These are phyloP conservation scores for Plutella xylostella DNA, from an alignment of 2,888 invertebrate species.

Conservation along the genomic window DNA sequence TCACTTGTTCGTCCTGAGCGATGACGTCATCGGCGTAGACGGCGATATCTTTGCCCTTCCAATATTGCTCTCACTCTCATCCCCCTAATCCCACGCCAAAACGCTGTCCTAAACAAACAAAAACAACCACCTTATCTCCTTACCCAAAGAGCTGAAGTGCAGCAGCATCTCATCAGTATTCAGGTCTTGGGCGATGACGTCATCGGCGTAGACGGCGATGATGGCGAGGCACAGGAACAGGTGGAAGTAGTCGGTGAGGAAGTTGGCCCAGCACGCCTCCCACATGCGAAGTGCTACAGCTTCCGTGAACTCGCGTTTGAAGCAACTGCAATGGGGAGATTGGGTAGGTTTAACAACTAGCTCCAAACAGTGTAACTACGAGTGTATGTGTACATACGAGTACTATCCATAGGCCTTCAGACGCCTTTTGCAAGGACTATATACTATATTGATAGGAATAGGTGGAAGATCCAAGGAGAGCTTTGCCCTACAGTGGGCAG, in stretches of 20 bases:
- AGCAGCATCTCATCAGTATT: slow-evolving; percentile 95
- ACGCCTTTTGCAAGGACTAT: no score
- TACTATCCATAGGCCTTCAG: no score
- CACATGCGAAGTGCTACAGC: slow-evolving; percentile 91
- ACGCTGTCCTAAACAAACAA: no score
- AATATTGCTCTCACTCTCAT: no score
- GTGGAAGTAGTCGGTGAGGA: slow-evolving; percentile 96
- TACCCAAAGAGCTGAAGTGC: slow-evolving; percentile 91
- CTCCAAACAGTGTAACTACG: no score
- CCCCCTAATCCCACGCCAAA: no score
- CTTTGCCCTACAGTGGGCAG: no score
- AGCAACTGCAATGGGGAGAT: slow-evolving; percentile 74
- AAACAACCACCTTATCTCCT: no score
- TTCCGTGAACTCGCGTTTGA: slow-evolving; percentile 92
- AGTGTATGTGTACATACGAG: no score
- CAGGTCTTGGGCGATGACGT: slow-evolving; percentile 91
- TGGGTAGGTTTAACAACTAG: background rate
- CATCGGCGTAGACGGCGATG: slow-evolving; percentile 91
- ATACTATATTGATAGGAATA: no score
- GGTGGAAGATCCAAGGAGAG: no score
- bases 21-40: slow-evolving; percentile 95
- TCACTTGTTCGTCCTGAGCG: slow-evolving; percentile 88
- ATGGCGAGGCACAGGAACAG: slow-evolving; percentile 94
- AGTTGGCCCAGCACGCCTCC: slow-evolving; percentile 98
- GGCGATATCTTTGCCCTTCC: no score